These are phyloP conservation scores for Flexamia atlantica DNA, from an alignment of 2,888 invertebrate genomes.

Conservation along the genomic window DNA sequence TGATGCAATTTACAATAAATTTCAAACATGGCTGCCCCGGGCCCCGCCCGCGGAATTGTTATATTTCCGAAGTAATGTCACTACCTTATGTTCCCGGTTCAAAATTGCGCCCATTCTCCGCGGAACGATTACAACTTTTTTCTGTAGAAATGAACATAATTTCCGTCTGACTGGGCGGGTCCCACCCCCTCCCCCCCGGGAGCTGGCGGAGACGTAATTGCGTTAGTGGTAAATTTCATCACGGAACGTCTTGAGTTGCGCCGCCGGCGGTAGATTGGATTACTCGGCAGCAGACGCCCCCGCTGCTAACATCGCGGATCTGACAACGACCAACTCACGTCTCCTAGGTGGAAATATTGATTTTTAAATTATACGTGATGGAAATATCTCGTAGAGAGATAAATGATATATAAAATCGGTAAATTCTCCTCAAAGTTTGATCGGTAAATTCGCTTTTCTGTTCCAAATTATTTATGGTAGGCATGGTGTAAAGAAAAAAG, in stretches of 20 bases:
- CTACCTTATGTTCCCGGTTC: slow-evolving; percentile 49
- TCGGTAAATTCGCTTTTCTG: too few relatives aligned
- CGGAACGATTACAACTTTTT: slow-evolving; percentile 63
- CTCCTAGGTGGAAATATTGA: background rate
- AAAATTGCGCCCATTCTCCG: slow-evolving; percentile 60
- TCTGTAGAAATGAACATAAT: slow-evolving; percentile 66
- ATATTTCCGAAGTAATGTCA: slow-evolving; percentile 57
- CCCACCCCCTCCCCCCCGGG: slow-evolving; percentile 63
- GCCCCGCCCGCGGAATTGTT: slow-evolving; percentile 56
- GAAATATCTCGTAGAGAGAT: too few relatives aligned
- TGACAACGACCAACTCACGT: background rate
- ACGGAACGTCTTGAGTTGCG: slow-evolving; percentile 60
- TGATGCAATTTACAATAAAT: slow-evolving; percentile 60
- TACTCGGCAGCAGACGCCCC: slow-evolving; percentile 4
- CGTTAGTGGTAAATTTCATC: slow-evolving; percentile 65
- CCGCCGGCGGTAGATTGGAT: slow-evolving; percentile 50
- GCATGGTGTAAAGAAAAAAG: too few relatives aligned
- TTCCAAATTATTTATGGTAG: too few relatives aligned
- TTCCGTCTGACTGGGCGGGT: slow-evolving; percentile 61
- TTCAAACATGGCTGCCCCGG: slow-evolving; percentile 61
- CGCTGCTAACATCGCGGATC: slow-evolving; percentile 12
- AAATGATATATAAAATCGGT: too few relatives aligned
- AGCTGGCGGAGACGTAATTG: slow-evolving; percentile 59
- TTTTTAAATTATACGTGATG: background rate
- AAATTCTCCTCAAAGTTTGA: too few relatives aligned